Evolutionary conservation across 2,888 invertebrate genomes (phyloP).

Genomic region (Andrena fulva): DNA sequence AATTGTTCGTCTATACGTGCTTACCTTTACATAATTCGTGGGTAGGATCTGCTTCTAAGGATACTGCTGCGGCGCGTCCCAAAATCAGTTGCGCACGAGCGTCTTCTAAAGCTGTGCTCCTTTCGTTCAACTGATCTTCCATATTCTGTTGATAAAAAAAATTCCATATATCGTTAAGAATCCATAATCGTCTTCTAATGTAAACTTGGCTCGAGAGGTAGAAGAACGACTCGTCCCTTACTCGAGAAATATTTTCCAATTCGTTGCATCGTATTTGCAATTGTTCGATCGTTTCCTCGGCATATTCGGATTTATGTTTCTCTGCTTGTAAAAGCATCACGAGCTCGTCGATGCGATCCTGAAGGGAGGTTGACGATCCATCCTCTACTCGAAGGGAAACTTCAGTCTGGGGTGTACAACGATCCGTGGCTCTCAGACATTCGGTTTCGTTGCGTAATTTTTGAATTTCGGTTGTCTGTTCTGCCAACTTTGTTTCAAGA

Average conservation of each 20-base stretch:
- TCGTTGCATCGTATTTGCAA: conserved; percentile 57
- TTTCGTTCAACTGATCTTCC: conserved; percentile 61
- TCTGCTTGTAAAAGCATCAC: conserved; percentile 51
- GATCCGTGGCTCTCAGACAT: background rate
- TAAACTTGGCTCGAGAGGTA: background rate
- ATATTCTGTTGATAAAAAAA: conserved; percentile 42
- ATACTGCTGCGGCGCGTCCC: conserved; percentile 70
- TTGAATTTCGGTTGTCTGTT: conserved; percentile 31
- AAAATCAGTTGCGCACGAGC: conserved; percentile 70
- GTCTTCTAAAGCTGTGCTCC: conserved; percentile 68
- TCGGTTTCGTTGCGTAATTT: conserved; percentile 34
- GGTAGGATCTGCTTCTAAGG: conserved; percentile 65
- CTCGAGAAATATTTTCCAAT: conserved; percentile 59
- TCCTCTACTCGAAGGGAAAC: conserved; percentile 39
- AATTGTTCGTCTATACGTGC: background rate
- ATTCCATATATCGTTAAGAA: background rate
- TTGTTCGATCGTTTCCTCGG: conserved; percentile 52
- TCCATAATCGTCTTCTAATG: background rate
- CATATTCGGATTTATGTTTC: conserved; percentile 25
- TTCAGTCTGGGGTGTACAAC: too few relatives aligned
- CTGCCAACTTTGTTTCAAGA: conserved; percentile 24
- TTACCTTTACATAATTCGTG: conserved; percentile 73
- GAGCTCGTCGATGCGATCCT: conserved; percentile 56
- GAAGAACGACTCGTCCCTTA: conserved; percentile 29
- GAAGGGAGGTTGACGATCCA: conserved; percentile 5